Evolutionary conservation across 2,888 invertebrate genomes (phyloP).

Genomic region (Lamproptera curius): DNA sequence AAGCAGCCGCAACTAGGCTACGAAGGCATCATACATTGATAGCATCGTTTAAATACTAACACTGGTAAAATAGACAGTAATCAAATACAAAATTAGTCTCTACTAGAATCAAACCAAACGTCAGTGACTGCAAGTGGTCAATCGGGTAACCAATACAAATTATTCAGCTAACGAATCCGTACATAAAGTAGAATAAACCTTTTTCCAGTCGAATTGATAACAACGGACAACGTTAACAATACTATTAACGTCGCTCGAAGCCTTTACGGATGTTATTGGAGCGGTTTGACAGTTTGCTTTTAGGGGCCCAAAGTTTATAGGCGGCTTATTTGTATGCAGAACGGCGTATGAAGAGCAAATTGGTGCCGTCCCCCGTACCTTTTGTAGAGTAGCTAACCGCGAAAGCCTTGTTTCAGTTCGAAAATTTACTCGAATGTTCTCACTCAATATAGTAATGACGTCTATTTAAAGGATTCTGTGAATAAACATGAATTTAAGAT

Average conservation of each 20-base stretch:
- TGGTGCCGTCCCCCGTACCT: slow-evolving; percentile 20
- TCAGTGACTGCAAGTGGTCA: too few species aligned
- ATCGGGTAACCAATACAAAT: slow-evolving; percentile 17
- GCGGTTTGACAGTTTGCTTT: slow-evolving; percentile 47
- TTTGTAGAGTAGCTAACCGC: slow-evolving; percentile 22
- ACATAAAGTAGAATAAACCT: slow-evolving; percentile 20
- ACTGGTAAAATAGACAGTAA: too few species aligned
- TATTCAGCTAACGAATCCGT: slow-evolving; percentile 22
- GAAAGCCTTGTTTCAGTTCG: too few species aligned
- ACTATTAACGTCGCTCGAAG: slow-evolving; percentile 39
- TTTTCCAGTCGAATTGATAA: slow-evolving; percentile 23
- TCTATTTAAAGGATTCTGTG: too few species aligned
- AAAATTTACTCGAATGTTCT: too few species aligned
- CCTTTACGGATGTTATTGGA: slow-evolving; percentile 33
- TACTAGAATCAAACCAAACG: too few species aligned
- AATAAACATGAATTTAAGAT: too few species aligned
- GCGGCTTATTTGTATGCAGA: slow-evolving; percentile 43
- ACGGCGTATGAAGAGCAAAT: slow-evolving; percentile 30
- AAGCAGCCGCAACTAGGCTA: too few species aligned
- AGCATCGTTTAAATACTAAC: too few species aligned
- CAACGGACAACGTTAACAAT: slow-evolving; percentile 39
- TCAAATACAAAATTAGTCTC: too few species aligned
- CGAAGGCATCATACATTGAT: too few species aligned
- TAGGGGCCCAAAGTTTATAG: slow-evolving; percentile 49
- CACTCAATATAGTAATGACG: too few species aligned